phyloP scores from a whole-genome alignment of 2,113 vertebrate species.

The Gopherus flavomarginatus region DNA sequence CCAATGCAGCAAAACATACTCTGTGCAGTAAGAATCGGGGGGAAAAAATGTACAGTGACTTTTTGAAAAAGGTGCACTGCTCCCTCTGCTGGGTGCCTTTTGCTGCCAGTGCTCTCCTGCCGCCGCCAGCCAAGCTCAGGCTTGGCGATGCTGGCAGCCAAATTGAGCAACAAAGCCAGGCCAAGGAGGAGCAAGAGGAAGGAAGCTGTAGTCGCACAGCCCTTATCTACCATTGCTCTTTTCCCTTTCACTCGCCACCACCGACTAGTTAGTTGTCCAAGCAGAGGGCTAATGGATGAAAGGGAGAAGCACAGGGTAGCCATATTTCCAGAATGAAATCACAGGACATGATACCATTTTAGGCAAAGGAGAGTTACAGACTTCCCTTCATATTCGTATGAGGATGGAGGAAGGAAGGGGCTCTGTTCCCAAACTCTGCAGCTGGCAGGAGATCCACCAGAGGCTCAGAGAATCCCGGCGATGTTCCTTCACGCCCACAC shows the following conservation, averaged over 20 bases:
- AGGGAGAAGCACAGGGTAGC: not conserved
- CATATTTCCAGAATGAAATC: not conserved
- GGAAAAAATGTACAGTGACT: not conserved
- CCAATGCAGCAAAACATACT: slow-evolving; percentile 2
- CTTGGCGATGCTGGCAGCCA: not conserved
- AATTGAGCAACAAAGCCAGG: not conserved
- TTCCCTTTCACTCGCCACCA: no score
- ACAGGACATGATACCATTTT: not conserved
- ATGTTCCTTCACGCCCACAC: not conserved
- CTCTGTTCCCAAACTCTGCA: not conserved
- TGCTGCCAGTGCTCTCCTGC: not conserved
- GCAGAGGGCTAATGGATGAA: not conserved
- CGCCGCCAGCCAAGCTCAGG: not conserved
- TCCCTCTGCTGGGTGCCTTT: not conserved
- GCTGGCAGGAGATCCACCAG: not conserved
- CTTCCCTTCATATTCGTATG: not conserved
- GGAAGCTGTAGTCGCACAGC: not conserved
- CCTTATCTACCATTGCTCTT: no score
- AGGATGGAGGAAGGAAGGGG: not conserved
- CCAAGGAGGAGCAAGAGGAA: slow-evolving; percentile 5
- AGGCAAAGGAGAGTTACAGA: not conserved
- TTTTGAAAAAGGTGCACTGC: not conserved
- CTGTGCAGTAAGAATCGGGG: not conserved
- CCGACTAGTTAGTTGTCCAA: no score
- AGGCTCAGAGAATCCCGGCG: not conserved